These are phyloP conservation scores for Ceratotherium simum DNA, from an alignment of 2,113 vertebrate species.

Conservation along the genomic window DNA sequence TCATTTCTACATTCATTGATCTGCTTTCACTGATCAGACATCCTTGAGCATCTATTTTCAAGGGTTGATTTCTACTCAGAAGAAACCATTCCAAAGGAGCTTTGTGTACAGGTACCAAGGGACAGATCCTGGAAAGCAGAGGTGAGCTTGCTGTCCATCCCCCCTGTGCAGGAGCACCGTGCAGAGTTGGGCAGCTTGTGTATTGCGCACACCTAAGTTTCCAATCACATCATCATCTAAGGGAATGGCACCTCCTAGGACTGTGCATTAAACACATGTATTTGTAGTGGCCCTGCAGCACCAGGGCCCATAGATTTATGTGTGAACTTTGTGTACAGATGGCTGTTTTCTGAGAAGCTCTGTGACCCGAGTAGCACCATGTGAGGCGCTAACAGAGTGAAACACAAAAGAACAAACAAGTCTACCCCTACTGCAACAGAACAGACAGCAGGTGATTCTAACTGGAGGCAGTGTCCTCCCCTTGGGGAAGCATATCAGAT, in stretches of 20 bases:
- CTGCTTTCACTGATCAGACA: neutral
- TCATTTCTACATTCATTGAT: too few relatives aligned
- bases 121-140: neutral
- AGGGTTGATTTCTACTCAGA: neutral
- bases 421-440: neutral
- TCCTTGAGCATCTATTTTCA: neutral
- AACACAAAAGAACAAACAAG: neutral
- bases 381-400: neutral
- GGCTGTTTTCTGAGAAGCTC: neutral
- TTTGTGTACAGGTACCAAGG: neutral
- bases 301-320: neutral
- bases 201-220: neutral
- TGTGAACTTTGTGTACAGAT: neutral
- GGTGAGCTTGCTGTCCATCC: neutral
- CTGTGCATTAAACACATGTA: too few relatives aligned
- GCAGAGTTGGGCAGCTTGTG: neutral
- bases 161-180: too few relatives aligned
- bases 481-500: fast-evolving
- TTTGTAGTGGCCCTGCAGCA: neutral
- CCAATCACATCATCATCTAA: neutral
- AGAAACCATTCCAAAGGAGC: neutral
- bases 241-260: too few relatives aligned
- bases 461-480: neutral
- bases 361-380: neutral
- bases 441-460: neutral